phyloP scores from a whole-genome alignment of 2,888 invertebrate genomes.

The Drosophila testacea region DNA sequence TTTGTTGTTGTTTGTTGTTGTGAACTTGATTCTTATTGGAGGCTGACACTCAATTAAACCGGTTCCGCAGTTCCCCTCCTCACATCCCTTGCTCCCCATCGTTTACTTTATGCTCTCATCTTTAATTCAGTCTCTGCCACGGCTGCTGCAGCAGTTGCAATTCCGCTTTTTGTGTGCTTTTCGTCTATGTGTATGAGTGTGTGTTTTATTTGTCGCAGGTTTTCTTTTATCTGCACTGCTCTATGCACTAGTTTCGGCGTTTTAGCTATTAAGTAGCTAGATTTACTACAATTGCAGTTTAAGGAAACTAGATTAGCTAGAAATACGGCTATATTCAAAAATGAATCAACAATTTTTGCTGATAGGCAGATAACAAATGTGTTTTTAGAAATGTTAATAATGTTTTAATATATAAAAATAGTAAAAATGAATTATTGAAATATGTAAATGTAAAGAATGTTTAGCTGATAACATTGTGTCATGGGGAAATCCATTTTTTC shows the following conservation, averaged over 20 bases:
- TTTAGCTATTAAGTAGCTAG: too few species aligned
- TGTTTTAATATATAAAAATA: too few species aligned
- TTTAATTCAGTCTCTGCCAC: slow-evolving; percentile 46
- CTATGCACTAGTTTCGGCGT: neutral
- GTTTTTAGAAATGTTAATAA: too few species aligned
- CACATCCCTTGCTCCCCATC: neutral
- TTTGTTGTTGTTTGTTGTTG: slow-evolving; percentile 32
- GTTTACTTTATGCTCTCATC: slow-evolving; percentile 14
- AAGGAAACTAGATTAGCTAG: too few species aligned
- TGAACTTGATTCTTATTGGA: slow-evolving; percentile 80
- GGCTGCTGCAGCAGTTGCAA: slow-evolving; percentile 55
- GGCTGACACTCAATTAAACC: slow-evolving; percentile 78
- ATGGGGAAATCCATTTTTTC: too few species aligned
- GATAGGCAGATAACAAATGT: too few species aligned
- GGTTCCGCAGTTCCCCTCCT: slow-evolving; percentile 49
- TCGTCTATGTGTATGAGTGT: slow-evolving; percentile 20
- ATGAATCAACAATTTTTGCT: too few species aligned
- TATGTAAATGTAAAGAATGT: too few species aligned
- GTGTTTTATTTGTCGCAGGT: slow-evolving; percentile 42
- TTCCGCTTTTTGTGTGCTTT: slow-evolving; percentile 50
- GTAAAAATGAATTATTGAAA: too few species aligned
- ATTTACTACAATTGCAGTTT: too few species aligned
- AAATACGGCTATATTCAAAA: too few species aligned
- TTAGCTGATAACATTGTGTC: too few species aligned
- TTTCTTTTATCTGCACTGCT: slow-evolving; percentile 51